Evolutionary conservation across 2,888 invertebrate species (phyloP).

Genomic region (Onthophagus sagittarius): DNA sequence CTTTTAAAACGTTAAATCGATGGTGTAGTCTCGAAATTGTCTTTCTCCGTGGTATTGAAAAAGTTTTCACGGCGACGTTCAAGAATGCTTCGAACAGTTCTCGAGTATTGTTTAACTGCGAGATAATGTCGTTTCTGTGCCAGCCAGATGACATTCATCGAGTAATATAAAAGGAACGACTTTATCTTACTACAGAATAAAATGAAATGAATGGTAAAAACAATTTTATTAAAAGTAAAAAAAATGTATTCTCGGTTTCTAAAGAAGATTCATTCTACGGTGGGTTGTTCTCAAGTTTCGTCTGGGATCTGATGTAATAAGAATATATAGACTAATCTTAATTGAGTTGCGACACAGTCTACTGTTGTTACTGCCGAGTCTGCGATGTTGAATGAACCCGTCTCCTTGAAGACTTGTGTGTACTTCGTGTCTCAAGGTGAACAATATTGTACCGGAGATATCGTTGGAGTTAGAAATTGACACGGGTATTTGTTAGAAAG

Average conservation of each 20-base stretch:
- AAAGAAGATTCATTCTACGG: background rate
- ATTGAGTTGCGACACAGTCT: background rate
- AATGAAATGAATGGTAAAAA: background rate
- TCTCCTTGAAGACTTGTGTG: background rate
- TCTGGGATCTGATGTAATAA: background rate
- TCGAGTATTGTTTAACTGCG: slow-evolving; percentile 4
- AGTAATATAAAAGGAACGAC: background rate
- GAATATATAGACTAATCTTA: background rate
- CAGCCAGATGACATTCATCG: background rate
- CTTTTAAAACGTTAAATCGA: slow-evolving; percentile 12
- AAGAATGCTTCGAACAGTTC: background rate
- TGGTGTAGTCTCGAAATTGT: background rate
- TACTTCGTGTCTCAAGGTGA: background rate
- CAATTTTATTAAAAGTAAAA: background rate
- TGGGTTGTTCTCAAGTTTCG: background rate
- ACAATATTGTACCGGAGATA: background rate
- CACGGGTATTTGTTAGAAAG: background rate
- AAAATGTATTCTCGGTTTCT: background rate
- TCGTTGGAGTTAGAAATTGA: background rate
- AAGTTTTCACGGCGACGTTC: background rate
- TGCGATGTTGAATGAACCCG: slow-evolving; percentile 1
- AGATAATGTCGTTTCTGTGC: background rate
- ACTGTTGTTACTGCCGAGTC: background rate
- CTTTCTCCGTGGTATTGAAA: background rate
- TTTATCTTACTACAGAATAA: background rate